Evolutionary conservation across 30 jellyfish, hydroid and myxozoan species (phyloP).

Genomic region (Haliclystus octoradiatus): DNA sequence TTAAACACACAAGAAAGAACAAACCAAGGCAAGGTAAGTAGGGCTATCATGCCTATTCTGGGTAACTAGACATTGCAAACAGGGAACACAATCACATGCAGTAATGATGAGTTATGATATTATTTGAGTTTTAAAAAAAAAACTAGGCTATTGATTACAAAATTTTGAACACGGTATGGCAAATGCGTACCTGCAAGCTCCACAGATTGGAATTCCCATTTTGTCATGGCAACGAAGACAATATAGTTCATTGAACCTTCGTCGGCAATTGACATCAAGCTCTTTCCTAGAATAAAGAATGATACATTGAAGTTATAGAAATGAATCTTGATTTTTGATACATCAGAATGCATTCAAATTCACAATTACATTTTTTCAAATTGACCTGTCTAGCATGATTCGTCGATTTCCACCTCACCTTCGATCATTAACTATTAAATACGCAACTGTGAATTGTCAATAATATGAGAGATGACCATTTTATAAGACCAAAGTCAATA

Average conservation of each 20-base stretch:
- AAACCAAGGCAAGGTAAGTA: neutral
- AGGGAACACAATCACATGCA: neutral
- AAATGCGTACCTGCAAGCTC: constrained; percentile 75
- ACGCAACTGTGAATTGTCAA: too few relatives aligned
- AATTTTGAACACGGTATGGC: neutral
- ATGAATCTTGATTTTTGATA: too few relatives aligned
- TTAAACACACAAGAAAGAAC: neutral
- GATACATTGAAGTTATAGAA: neutral
- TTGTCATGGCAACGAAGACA: constrained; percentile 98
- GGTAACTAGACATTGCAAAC: neutral
- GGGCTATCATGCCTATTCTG: neutral
- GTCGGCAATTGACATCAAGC: constrained; percentile 89
- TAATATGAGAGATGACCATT: too few relatives aligned
- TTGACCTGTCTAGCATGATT: too few relatives aligned
- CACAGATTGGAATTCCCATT: constrained; percentile 93
- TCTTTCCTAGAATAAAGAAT: constrained; percentile 51
- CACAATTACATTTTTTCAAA: too few relatives aligned
- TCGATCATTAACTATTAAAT: too few relatives aligned
- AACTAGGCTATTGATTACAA: too few relatives aligned
- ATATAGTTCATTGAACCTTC: constrained; percentile 75
- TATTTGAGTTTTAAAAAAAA: too few relatives aligned
- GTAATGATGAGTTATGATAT: too few relatives aligned
- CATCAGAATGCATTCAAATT: too few relatives aligned
- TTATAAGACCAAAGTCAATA: too few relatives aligned
- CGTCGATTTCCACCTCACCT: too few relatives aligned